These are phyloP conservation scores for Conops quadrifasciatus DNA, from an alignment of 2,888 invertebrate genomes.

Conservation along the genomic window DNA sequence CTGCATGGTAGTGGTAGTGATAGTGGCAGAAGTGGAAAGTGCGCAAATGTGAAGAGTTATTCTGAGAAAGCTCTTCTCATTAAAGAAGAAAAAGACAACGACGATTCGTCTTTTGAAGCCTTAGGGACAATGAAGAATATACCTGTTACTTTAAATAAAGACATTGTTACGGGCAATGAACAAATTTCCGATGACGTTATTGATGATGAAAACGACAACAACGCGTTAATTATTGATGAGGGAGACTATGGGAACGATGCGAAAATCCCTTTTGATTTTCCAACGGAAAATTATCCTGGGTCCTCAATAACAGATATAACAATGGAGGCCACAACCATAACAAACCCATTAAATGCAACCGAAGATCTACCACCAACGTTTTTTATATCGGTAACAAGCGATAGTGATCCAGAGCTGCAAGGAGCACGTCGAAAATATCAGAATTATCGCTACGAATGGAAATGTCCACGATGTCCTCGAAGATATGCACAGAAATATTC, in stretches of 20 bases:
- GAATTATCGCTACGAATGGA: slow-evolving; percentile 23
- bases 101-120: background rate
- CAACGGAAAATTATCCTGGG: background rate
- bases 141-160: background rate
- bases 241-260: background rate
- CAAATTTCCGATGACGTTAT: background rate
- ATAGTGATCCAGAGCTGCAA: slow-evolving; percentile 20
- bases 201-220: background rate
- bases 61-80: background rate
- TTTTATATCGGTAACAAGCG: slow-evolving; percentile 14
- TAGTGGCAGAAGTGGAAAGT: background rate
- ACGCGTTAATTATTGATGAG: slow-evolving; percentile 29
- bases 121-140: background rate
- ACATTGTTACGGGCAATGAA: background rate
- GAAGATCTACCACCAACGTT: slow-evolving; percentile 11
- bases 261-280: background rate
- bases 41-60: background rate
- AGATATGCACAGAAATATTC: slow-evolving; percentile 29
- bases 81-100: background rate
- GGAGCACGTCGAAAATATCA: slow-evolving; percentile 4
- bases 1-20: background rate
- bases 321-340: background rate
- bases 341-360: background rate
- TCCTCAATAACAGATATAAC: background rate
- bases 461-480: slow-evolving; percentile 34